phyloP scores from a whole-genome alignment of 2,888 invertebrate genomes.

The Nemapogon koenigi region DNA sequence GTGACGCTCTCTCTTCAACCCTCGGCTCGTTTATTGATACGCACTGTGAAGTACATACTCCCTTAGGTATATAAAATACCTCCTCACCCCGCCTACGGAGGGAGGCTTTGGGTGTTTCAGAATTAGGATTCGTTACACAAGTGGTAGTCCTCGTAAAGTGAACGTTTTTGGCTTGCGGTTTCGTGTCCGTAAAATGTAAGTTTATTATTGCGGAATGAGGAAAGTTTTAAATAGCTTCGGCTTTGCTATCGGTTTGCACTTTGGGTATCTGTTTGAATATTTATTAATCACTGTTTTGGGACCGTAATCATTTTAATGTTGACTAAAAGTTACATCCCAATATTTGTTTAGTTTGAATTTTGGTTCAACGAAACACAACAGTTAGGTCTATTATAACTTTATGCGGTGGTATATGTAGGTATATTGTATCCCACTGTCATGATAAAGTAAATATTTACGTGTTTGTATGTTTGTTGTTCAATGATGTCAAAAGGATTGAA shows the following conservation, averaged over 20 bases:
- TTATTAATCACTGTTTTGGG: neutral
- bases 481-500: no score
- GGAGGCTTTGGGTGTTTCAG: slow-evolving; percentile 39
- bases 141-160: slow-evolving; percentile 16
- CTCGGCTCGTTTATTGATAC: slow-evolving; percentile 11
- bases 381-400: neutral
- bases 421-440: no score
- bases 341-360: no score
- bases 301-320: no score
- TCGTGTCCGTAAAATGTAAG: slow-evolving; percentile 10
- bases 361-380: no score
- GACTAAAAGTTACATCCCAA: no score
- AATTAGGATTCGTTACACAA: slow-evolving; percentile 52
- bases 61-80: slow-evolving; percentile 40
- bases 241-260: neutral
- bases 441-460: no score
- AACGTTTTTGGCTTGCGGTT: slow-evolving; percentile 11
- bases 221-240: slow-evolving; percentile 10
- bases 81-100: slow-evolving; percentile 24
- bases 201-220: slow-evolving; percentile 5
- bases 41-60: slow-evolving; percentile 22
- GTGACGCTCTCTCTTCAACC: slow-evolving; percentile 34
- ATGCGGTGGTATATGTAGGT: neutral
- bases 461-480: no score
- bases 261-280: slow-evolving; percentile 4